Evolutionary conservation across 2,113 vertebrate genomes (phyloP), one percentile per base, ranked within the genome.

Genomic region (Herpailurus yagouaroundi): DNA sequence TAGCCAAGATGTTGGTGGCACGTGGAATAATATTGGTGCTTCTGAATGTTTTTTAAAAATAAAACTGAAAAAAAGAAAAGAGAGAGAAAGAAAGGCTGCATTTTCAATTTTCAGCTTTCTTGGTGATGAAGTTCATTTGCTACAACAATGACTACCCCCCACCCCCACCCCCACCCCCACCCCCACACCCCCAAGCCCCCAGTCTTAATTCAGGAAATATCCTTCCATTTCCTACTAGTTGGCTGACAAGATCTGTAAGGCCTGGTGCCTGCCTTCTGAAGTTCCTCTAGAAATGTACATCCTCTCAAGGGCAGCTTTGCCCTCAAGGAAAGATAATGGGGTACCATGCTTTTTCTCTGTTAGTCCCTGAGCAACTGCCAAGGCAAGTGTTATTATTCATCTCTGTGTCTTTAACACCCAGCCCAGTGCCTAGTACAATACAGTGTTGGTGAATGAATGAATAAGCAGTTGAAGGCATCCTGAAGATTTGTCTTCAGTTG

Each of bases 351-450:
- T 23, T 52, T 68, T 87, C 57, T 64, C 36, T 31, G 25, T 64
- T 27, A 48, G 19, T 73, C 38, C 4, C 57, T 21, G 45, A 85
- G n/a, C 10, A 5, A 45, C 13, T 38, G 14, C 41, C 8, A 55
- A 52, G 55, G 50, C n/a, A 45, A n/a, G 31, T 41, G 23, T 9
- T n/a, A 25, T 41, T 7, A 29, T 66, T 57, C 9, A 25, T 33
- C 48, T 69, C 33, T 52, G 25, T n/a, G 7, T 31, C 52, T 92
- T 93, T 73, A 84, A 52, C 31, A 45, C 27, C 21, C 73, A 63
- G 9, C 31, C 1, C 3, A 0, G 52, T 4, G 13, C 64, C 41
- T 41, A 5, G 25, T 21, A 55, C n/a, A 41, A 2, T 41, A 16
- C 18, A 16, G 14, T 38, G 5, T 13, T 66, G 45, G 33, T 27